Percentiles rank a stretch among this genome's conserved stretches.
phyloP scores from a whole-genome alignment of 2,113 vertebrate genomes.

The Haemorhous mexicanus region DNA sequence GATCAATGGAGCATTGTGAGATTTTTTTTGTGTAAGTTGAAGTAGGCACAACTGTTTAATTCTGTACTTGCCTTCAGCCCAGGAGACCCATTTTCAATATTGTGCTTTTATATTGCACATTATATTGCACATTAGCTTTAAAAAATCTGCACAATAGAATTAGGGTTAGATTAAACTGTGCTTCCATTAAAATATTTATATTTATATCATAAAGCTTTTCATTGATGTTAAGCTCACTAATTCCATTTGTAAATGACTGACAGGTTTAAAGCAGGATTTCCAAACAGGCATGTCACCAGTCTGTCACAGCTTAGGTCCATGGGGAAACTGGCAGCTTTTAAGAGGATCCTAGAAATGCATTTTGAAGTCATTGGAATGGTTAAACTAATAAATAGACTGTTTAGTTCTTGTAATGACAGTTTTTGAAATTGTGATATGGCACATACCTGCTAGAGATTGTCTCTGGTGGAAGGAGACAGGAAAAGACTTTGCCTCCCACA shows the following conservation, averaged over 20 bases:
- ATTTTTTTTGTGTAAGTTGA: slow-evolving; percentile 25
- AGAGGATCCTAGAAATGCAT: neutral
- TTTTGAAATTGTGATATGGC: neutral
- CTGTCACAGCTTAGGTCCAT: neutral
- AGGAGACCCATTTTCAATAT: slow-evolving; percentile 17
- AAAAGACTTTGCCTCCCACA: neutral
- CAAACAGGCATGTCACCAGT: neutral
- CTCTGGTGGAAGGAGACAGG: neutral
- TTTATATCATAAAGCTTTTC: neutral
- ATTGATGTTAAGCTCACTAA: neutral
- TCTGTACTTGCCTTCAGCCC: neutral
- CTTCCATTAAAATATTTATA: neutral
- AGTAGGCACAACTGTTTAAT: slow-evolving; percentile 39
- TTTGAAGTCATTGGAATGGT: neutral
- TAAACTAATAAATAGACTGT: neutral
- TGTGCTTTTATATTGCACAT: neutral
- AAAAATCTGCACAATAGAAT: neutral
- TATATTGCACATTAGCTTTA: neutral
- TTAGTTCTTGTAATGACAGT: neutral
- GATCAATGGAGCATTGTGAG: slow-evolving; percentile 62
- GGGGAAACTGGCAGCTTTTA: neutral
- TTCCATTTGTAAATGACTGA: neutral
- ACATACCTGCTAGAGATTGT: neutral
- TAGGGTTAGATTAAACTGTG: neutral
- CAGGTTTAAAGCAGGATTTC: slow-evolving; percentile 25